phyloP scores from a whole-genome alignment of 1,140 invertebrate genomes.

The Drosophila simulans region DNA sequence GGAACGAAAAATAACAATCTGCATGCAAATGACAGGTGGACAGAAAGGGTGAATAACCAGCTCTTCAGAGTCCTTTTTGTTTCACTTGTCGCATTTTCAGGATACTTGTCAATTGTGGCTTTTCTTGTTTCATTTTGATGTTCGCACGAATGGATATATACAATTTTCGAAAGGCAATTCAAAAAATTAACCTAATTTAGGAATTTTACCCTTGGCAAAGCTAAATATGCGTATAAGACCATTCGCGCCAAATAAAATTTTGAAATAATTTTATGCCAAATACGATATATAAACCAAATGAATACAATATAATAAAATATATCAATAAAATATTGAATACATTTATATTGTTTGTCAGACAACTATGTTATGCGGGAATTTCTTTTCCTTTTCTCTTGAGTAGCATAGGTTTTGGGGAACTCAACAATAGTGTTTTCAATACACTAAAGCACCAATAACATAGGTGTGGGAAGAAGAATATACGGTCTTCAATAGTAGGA shows the following conservation, averaged over 20 bases:
- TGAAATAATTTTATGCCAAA: too few species aligned
- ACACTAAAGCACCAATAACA: conserved; percentile 3
- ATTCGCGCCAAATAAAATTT: background rate
- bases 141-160: conserved; percentile 15
- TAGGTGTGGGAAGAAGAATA: conserved; percentile 4
- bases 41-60: conserved; percentile 20
- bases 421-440: background rate
- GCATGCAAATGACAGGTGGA: conserved; percentile 42
- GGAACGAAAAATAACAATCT: conserved; percentile 24
- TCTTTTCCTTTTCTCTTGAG: background rate
- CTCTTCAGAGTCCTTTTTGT: conserved; percentile 9
- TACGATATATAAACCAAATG: too few species aligned
- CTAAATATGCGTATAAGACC: background rate
- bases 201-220: background rate
- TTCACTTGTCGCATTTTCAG: conserved; percentile 39
- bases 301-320: too few species aligned
- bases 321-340: too few species aligned
- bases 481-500: conserved; percentile 2
- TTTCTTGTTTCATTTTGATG: conserved; percentile 1
- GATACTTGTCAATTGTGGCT: conserved; percentile 19
- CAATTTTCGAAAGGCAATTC: too few species aligned
- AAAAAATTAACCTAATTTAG: too few species aligned
- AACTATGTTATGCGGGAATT: background rate
- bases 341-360: background rate
- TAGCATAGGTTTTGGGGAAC: background rate